Evolutionary conservation across 2,113 vertebrate species (phyloP).

Genomic region (Siniperca chuatsi): DNA sequence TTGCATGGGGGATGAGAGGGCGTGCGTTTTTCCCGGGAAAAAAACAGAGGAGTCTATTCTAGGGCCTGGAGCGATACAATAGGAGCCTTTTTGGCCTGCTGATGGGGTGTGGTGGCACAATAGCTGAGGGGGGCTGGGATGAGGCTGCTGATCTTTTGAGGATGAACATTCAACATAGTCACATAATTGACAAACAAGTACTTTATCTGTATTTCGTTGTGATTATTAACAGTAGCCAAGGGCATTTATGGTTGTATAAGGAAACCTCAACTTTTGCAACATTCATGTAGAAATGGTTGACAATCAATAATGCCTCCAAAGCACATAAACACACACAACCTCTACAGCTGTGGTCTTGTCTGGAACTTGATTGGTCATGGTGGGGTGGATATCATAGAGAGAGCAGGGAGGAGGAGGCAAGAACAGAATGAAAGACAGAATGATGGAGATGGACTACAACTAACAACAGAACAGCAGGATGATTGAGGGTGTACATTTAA

Average conservation of each 20-base stretch:
- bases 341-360: constrained; percentile 54
- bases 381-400: constrained; percentile 28
- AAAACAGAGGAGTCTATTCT: constrained; percentile 65
- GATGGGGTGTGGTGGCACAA: constrained; percentile 58
- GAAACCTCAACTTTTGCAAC: constrained; percentile 11
- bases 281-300: not conserved
- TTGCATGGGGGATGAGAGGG: constrained; percentile 50
- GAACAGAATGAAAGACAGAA: constrained; percentile 12
- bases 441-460: not conserved
- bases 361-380: constrained; percentile 66
- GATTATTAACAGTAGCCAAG: constrained; percentile 13
- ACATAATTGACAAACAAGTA: constrained; percentile 47
- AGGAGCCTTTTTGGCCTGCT: constrained; percentile 59
- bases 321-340: not conserved
- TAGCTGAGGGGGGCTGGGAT: constrained; percentile 26
- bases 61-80: constrained; percentile 63
- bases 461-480: constrained; percentile 4
- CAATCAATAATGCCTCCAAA: not conserved
- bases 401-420: not conserved
- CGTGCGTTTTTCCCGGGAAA: constrained; percentile 75
- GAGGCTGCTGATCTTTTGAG: constrained; percentile 50
- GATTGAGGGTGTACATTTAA: not conserved
- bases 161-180: constrained; percentile 55
- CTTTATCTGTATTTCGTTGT: constrained; percentile 28
- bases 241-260: not conserved